Conservation (phyloP, 1,140 invertebrate species). For the Dermatophagoides farinae region DNA sequence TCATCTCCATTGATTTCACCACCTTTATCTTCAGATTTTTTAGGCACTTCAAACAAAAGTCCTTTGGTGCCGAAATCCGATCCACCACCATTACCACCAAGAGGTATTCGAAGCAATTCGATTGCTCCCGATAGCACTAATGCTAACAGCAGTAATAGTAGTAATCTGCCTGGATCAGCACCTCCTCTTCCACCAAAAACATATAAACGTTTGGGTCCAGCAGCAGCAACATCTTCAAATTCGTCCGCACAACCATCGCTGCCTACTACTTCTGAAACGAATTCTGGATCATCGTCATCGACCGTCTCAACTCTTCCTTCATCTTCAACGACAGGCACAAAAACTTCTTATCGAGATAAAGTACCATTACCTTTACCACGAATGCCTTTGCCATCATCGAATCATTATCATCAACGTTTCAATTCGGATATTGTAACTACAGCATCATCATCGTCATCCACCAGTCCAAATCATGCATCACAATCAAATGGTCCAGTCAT, state of each 20-base stretch:
- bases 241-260: constrained; percentile 12
- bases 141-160: constrained; percentile 24
- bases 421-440: background rate
- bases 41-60: background rate
- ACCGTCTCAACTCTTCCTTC: background rate
- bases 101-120: constrained; percentile 14
- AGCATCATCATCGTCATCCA: background rate
- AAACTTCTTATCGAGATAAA: background rate
- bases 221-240: background rate
- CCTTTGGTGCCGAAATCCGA: background rate
- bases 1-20: background rate
- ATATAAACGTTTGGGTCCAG: background rate
- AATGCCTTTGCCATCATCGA: background rate
- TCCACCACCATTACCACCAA: constrained; percentile 15
- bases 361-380: background rate
- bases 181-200: constrained; percentile 12
- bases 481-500: background rate
- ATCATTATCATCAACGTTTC: constrained; percentile 2
- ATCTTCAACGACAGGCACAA: background rate
- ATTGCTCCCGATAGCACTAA: constrained; percentile 18
- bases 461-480: background rate
- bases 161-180: constrained; percentile 19
- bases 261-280: background rate
- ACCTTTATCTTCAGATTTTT: background rate
- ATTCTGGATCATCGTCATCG: background rate